These are phyloP conservation scores for Gasterosteus nipponicus DNA, from an alignment of 2,113 vertebrate genomes.

Conservation along the genomic window DNA sequence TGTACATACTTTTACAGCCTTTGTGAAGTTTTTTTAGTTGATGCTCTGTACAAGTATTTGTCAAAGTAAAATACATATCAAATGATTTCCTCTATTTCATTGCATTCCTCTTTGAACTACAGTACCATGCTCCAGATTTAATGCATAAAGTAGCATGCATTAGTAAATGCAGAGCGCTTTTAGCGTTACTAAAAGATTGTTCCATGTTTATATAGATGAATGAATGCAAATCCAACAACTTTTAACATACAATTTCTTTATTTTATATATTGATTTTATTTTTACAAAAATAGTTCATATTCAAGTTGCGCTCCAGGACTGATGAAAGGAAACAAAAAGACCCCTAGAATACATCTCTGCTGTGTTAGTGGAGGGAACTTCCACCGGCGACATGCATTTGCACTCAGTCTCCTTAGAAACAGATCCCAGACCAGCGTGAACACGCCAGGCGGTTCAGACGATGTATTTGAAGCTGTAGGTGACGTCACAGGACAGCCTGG, in stretches of 20 bases:
- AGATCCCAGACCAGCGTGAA: neutral
- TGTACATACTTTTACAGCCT: conserved; percentile 95
- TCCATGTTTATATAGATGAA: neutral
- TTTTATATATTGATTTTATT: conserved; percentile 46
- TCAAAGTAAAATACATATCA: conserved; percentile 77
- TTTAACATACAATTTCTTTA: conserved; percentile 61
- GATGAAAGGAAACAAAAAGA: neutral
- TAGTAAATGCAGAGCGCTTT: neutral
- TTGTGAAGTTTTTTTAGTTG: conserved; percentile 88
- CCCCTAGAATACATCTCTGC: neutral
- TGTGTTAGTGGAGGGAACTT: conserved; percentile 20
- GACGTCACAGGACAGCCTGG: conserved; percentile 90
- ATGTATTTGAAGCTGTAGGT: conserved; percentile 95
- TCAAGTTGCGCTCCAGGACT: conserved; percentile 19
- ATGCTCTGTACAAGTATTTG: conserved; percentile 85
- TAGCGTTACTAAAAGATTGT: neutral
- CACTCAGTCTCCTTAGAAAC: neutral
- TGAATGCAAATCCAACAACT: neutral
- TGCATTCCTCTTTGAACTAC: neutral
- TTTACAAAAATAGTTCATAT: conserved; percentile 60
- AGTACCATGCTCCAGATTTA: neutral
- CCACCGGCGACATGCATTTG: neutral
- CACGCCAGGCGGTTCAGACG: conserved; percentile 72
- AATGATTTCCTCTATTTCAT: conserved; percentile 18
- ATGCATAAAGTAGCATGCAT: neutral